These are phyloP conservation scores for Liparis tanakae DNA, from an alignment of 2,797 vertebrate genomes.

Conservation along the genomic window DNA sequence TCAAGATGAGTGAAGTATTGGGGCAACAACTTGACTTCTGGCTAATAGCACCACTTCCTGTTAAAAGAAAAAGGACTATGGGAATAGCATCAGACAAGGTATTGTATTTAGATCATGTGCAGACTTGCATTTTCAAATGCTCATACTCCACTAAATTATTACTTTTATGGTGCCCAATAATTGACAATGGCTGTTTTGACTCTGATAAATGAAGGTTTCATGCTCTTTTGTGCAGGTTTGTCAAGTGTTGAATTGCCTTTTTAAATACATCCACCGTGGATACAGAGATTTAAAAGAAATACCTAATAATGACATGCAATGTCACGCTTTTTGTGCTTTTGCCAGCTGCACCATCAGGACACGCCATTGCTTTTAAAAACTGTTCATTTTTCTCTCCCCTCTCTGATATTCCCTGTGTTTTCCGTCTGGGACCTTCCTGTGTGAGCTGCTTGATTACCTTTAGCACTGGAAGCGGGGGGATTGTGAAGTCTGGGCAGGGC, in stretches of 20 bases:
- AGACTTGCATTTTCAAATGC: not conserved
- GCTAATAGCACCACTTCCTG: constrained; percentile 24
- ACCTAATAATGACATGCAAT: not conserved
- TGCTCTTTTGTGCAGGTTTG: not conserved
- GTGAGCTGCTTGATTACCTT: constrained; percentile 48
- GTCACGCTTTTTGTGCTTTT: not conserved
- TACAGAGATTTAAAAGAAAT: not conserved
- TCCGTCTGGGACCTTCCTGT: constrained; percentile 8
- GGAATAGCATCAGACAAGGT: constrained; percentile 5
- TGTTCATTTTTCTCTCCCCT: not conserved
- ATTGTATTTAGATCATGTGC: not conserved
- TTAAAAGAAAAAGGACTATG: constrained; percentile 2
- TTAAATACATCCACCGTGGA: constrained; percentile 15
- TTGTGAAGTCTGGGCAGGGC: constrained; percentile 44
- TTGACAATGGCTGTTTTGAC: not conserved
- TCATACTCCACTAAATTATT: not conserved
- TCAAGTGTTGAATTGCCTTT: constrained; percentile 8
- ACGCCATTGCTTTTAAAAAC: not conserved
- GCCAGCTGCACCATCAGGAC: not conserved
- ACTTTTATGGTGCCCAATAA: not conserved
- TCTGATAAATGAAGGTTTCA: constrained; percentile 1
- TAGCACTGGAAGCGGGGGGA: constrained; percentile 11
- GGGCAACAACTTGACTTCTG: constrained; percentile 35
- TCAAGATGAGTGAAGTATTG: constrained; percentile 52
- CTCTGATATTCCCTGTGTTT: not conserved